Evolutionary conservation across 2,888 invertebrate genomes (phyloP), one percentile per base, ranked within the genome.

Genomic region (Plagodis pulveraria): DNA sequence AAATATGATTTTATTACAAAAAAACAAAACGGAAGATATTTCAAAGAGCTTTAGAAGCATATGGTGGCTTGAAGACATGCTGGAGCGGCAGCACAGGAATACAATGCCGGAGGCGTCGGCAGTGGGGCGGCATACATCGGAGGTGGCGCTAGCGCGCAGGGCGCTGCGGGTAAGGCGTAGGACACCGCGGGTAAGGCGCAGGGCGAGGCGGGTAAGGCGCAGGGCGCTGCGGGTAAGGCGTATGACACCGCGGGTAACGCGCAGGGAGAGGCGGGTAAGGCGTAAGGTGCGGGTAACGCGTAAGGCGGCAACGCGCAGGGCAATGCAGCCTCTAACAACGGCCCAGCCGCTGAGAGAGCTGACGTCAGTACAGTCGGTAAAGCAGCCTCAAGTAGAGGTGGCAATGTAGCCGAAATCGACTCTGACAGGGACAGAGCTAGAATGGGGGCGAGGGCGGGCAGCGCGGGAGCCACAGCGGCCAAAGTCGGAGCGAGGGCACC

Each of bases 361-460:
- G 86, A 83, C 0, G 80, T 76, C 38, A 86, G 53, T 9, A 84
- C 74, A 5, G 77, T 73, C 0, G 81, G 81, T 38, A 74, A 12
- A 0, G 76, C 72, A 5, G 79, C 78, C 6, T 73, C 73, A 6
- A 86, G 53, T 49, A 86, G 56, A 0, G 86, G 85, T 0, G 81
- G 81, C 0, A 81, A 36, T 0, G 78, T 69, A 2, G 74, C 67
- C 0, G 77, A 56, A 6, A 81, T 74, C 0, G 75, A 72, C 0
- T 77, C 73, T 0, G 80, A 70, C 9, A 80, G 63, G 0, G 73
- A 69, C 34, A 63, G 63, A 4, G 79, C 77, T 0, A 78, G 56
- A 0, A 75, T 63, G 0, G 79, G 80, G 0, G 78, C 73, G 0
- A 75, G 69, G 5, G 71, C 22, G 1, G 82, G 74, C 0, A 81